phyloP scores from a whole-genome alignment of 2,113 vertebrate species.

The Haemorhous mexicanus region DNA sequence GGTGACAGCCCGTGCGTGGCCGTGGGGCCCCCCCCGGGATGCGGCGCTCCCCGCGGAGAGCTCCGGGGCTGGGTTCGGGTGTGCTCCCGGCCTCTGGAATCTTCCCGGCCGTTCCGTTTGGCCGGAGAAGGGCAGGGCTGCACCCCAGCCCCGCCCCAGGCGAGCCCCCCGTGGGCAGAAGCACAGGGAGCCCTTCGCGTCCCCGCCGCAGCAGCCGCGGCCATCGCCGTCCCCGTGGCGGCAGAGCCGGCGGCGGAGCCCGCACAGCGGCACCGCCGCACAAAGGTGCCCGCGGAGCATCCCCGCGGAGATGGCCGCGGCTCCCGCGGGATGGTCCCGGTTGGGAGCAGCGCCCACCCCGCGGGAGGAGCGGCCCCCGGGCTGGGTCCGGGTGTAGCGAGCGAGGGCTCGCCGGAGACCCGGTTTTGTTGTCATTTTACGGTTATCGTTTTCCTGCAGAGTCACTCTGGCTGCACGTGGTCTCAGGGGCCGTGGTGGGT shows the following conservation, averaged over 20 bases:
- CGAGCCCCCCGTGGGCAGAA: neutral
- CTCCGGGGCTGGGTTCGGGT: neutral
- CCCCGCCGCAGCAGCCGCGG: accelerated
- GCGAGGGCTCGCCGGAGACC: accelerated
- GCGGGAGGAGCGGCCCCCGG: accelerated
- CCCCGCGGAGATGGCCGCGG: neutral
- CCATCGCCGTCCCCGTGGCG: neutral
- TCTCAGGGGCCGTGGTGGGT: neutral
- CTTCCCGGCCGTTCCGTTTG: neutral
- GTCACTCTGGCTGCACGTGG: neutral
- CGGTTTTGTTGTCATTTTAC: neutral
- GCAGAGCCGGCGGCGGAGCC: neutral
- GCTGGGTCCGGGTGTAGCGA: neutral
- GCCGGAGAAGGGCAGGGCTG: neutral
- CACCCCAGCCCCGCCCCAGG: neutral
- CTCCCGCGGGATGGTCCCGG: neutral
- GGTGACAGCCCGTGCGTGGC: neutral
- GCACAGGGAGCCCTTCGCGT: neutral
- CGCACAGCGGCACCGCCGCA: neutral
- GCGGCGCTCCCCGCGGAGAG: neutral
- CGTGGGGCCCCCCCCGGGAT: too few relatives aligned
- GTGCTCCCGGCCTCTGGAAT: neutral
- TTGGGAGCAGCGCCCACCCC: neutral
- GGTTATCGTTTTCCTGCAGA: neutral
- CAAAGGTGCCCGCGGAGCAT: neutral